phyloP scores from a whole-genome alignment of 2,888 invertebrate species.

The Lasioglossum figueresi region DNA sequence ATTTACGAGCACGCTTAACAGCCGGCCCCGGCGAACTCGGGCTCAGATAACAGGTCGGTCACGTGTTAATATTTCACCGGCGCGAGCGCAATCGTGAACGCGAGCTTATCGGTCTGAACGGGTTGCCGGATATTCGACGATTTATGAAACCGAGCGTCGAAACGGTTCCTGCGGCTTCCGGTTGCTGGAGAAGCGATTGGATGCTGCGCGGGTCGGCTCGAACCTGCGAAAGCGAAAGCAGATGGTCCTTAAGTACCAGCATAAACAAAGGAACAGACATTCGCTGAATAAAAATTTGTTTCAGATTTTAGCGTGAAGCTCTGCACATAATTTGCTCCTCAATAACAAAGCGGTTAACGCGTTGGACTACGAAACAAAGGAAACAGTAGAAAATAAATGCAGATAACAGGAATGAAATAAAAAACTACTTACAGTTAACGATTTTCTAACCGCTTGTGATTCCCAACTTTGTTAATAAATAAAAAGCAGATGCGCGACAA shows the following conservation, averaged over 20 bases:
- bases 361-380: too few relatives aligned
- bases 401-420: neutral
- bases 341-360: too few relatives aligned
- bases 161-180: neutral
- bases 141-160: slow-evolving; percentile 41
- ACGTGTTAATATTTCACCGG: slow-evolving; percentile 59
- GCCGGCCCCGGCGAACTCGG: slow-evolving; percentile 34
- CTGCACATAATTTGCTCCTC: too few relatives aligned
- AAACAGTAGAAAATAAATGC: too few relatives aligned
- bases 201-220: neutral
- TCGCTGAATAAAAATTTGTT: neutral
- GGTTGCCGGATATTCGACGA: slow-evolving; percentile 59
- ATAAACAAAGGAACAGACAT: neutral
- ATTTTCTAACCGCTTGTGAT: neutral
- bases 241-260: neutral
- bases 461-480: neutral
- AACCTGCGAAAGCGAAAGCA: neutral
- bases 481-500: neutral
- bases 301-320: neutral
- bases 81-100: slow-evolving; percentile 21
- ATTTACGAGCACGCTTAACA: slow-evolving; percentile 64
- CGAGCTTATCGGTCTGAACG: slow-evolving; percentile 48
- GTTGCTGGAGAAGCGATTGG: neutral
- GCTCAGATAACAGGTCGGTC: slow-evolving; percentile 59
- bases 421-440: neutral